phyloP scores from a whole-genome alignment of 2,113 vertebrate species.

The Oreotrochilus melanogaster region DNA sequence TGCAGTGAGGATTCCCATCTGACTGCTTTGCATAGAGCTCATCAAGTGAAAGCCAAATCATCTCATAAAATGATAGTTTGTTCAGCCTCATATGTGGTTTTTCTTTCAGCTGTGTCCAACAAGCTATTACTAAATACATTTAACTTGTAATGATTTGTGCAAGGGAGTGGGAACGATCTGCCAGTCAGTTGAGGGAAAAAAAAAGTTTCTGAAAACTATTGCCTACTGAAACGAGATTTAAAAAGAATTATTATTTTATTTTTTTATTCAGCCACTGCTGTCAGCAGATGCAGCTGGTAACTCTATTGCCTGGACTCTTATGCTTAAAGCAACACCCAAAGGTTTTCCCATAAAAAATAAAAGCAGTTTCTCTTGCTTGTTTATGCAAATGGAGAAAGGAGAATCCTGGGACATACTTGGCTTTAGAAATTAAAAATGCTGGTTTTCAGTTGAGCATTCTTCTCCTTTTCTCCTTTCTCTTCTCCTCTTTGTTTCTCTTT shows the following conservation, averaged over 20 bases:
- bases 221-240: not conserved
- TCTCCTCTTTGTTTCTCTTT: no score
- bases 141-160: conserved; percentile 21
- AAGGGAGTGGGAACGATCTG: not conserved
- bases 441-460: not conserved
- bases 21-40: conserved; percentile 23
- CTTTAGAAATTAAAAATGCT: not conserved
- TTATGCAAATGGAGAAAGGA: not conserved
- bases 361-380: not conserved
- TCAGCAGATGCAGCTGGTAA: not conserved
- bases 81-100: conserved; percentile 23
- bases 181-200: not conserved
- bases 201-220: not conserved
- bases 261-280: not conserved
- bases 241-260: not conserved
- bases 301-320: not conserved
- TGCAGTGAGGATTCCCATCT: not conserved
- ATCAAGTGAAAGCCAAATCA: conserved; percentile 12
- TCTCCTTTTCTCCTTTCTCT: not conserved
- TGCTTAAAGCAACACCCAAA: not conserved
- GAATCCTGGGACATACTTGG: not conserved
- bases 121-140: conserved; percentile 39
- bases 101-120: conserved; percentile 44
- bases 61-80: conserved; percentile 12
- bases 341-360: not conserved